Conservation (phyloP, 2,888 invertebrate species). For the Hirtodrosophila trivittata region DNA sequence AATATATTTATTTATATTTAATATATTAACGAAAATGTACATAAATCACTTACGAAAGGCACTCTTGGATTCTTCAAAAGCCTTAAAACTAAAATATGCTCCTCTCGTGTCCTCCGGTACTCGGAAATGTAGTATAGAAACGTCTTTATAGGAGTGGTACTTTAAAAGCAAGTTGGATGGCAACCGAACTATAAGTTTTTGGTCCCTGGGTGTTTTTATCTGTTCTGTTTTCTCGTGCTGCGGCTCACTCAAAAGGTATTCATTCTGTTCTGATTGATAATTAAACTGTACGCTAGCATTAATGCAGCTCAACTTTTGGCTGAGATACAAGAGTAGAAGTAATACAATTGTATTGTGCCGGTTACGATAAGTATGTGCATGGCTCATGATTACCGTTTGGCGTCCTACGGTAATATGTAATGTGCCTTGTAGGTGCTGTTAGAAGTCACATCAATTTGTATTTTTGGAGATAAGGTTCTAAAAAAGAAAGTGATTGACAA, state of each 20-base stretch:
- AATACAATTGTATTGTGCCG: constrained; percentile 33
- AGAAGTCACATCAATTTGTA: constrained; percentile 5
- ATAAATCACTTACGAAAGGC: constrained; percentile 82
- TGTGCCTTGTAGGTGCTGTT: neutral
- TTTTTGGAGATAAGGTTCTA: constrained; percentile 19
- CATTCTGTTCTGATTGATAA: constrained; percentile 60
- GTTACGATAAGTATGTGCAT: constrained; percentile 10
- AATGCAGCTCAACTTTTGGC: constrained; percentile 37
- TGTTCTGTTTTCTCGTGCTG: constrained; percentile 70
- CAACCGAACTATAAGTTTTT: constrained; percentile 82
- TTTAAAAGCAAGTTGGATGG: constrained; percentile 85
- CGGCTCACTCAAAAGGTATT: constrained; percentile 54
- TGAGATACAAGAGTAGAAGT: constrained; percentile 38
- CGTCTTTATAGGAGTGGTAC: constrained; percentile 86
- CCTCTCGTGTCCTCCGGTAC: constrained; percentile 85
- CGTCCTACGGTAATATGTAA: neutral
- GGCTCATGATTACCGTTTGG: constrained; percentile 36
- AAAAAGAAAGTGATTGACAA: neutral
- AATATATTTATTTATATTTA: too few relatives aligned
- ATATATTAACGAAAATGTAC: too few relatives aligned
- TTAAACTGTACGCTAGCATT: constrained; percentile 69
- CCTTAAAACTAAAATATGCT: constrained; percentile 84
- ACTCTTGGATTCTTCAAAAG: constrained; percentile 83
- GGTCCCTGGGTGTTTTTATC: constrained; percentile 74
- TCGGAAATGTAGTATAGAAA: constrained; percentile 86